Evolutionary conservation across 37 sponge, comb jelly and placozoan genomes (phyloP), one percentile per base, ranked within the genome.

Genomic region (Chondrilla cf. caribensis): DNA sequence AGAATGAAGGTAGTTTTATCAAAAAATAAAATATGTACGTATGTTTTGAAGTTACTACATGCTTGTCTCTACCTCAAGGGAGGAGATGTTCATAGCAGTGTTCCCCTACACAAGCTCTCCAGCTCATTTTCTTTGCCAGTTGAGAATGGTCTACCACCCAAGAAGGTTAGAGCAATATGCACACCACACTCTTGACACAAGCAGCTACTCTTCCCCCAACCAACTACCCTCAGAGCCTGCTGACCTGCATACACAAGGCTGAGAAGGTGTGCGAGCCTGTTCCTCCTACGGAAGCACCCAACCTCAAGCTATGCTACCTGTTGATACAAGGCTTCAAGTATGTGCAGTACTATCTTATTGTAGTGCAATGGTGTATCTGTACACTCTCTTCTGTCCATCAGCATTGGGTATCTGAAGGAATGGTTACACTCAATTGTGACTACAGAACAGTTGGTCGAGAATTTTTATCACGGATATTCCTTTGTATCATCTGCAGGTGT

Each of bases 71-170:
- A 35, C 5, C 71, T 29, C 39, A 31, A 70, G 71, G 71, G 71
- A 9, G 71, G 71, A 7, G 71, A 37, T 8, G 8, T 29, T 29
- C 71, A 70, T 8, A 70, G 71, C 71, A 70, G 40, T 36, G 29
- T 29, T 19, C 71, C 71, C 18, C 71, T 70, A 19, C 37, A 70
- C 38, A 31, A 70, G 38, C 71, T 70, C 38, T 70, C 71, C 40
- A 70, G 71, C 18, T 32, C 71, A 38, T 70, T 70, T 38, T 70
- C 71, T 19, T 38, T 70, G 8, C 71, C 71, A 29, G 71, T 70
- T 35, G 71, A 70, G 40, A 70, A 70, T 70, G 71, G 71, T 8
- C 71, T 70, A 18, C 71, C 71, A 33, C 71, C 71, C 5, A 70
- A 29, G 40, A 70, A 70, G 71, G 71, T 70, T 8, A 31, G 71